Base-by-base conservation (phyloP, 2,797 vertebrate species). In the Pitangus sulphuratus region DNA sequence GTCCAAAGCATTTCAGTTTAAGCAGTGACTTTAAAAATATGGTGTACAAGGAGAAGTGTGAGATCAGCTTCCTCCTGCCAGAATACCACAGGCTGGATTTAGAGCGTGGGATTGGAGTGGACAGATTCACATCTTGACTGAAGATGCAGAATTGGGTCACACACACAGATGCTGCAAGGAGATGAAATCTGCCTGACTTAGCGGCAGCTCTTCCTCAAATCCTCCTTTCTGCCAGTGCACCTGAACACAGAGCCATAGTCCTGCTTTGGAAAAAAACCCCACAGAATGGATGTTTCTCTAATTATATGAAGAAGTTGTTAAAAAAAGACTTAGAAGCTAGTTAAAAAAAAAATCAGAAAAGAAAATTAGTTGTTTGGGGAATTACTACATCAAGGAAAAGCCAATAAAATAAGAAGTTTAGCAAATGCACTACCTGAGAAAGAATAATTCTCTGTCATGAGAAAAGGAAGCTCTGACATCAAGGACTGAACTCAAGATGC, bases 1-100 rank as follows among this genome's bases (percentile, higher is more conserved):
- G 40, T 66, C 90, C 85, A 96, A 88, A 87, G 86, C 62, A 61
- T 54, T 90, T 87, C 84, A 81, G 62, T 86, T 86, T 86, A 86
- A 88, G 44, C 26, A 82, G 39, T 11, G 64, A 86, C 65, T 91
- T 96, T 19, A 90, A 94, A 94, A 93, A 90, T 79, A 74, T 12
- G 65, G 69, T 85, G 42, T 39, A 86, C 28, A 54, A 72, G 57
- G 42, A 79, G 31, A 87, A 74, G 68, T 53, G 84, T 8, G n/a
- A 94, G 83, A 91, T 79, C 56, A n/a, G 74, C 68, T 93, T 89
- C 35, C 70, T 72, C 26, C 66, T 92, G 79, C 58, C 80, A 90
- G 80, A 84, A 82, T 8, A 70, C 11, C 15, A 42, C 62, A 71
- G 81, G 48, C 51, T 77, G 74, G 72, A 78, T 78, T 58, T 81